Conservation (phyloP, 2,113 vertebrate species). For the Dicaeum eximium region DNA sequence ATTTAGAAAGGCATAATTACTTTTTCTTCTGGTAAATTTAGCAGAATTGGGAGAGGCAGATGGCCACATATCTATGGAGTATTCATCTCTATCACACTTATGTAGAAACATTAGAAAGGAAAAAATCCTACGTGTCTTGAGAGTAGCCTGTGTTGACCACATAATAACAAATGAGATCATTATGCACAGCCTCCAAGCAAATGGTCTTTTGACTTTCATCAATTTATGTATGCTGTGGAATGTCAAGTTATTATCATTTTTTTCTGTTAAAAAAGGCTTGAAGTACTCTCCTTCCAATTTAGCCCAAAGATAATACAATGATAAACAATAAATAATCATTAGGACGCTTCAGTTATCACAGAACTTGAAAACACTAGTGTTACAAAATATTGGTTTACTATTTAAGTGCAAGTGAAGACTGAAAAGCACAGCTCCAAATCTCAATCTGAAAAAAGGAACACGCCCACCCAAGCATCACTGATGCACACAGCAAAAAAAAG, state of each 20-base stretch:
- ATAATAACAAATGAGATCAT: constrained; percentile 40
- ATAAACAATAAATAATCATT: constrained; percentile 1
- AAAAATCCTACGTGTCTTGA: constrained; percentile 8
- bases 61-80: background rate
- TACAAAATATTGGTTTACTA: background rate
- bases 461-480: background rate
- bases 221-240: background rate
- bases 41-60: background rate
- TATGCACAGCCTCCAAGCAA: constrained; percentile 1
- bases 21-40: constrained; percentile 42
- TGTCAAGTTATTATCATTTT: background rate
- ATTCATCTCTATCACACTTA: constrained; percentile 27
- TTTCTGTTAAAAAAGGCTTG: background rate
- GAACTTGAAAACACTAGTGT: background rate
- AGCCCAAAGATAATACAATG: background rate
- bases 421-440: background rate
- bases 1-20: constrained; percentile 29
- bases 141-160: background rate
- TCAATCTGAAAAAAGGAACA: background rate
- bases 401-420: background rate
- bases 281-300: background rate
- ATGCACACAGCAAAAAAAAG: background rate
- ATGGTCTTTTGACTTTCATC: constrained; percentile 12
- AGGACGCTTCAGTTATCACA: background rate
- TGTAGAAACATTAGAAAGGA: constrained; percentile 19